phyloP scores from a whole-genome alignment of 2,888 invertebrate species.

The Campoplex capitator region DNA sequence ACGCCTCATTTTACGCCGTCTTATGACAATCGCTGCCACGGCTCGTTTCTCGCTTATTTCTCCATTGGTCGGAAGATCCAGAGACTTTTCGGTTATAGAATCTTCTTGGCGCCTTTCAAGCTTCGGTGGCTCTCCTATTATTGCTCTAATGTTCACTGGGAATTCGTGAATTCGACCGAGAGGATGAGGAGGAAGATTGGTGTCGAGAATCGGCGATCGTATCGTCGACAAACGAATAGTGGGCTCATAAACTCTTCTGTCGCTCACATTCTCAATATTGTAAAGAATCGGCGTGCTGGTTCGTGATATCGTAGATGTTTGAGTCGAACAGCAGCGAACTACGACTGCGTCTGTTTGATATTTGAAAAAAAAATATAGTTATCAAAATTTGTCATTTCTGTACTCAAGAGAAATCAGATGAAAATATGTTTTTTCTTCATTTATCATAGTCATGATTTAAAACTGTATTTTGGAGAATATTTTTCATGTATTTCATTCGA shows the following conservation, averaged over 20 bases:
- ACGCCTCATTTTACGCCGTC: constrained; percentile 94
- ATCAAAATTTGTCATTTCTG: neutral
- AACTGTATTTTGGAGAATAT: too few relatives aligned
- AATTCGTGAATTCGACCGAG: constrained; percentile 67
- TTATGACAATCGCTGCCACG: constrained; percentile 90
- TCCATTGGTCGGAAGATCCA: constrained; percentile 85
- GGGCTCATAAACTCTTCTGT: constrained; percentile 61
- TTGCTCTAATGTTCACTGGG: constrained; percentile 73
- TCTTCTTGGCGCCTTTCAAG: constrained; percentile 76
- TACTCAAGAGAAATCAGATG: too few relatives aligned
- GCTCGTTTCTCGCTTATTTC: constrained; percentile 89
- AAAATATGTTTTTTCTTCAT: too few relatives aligned
- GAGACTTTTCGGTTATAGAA: constrained; percentile 85
- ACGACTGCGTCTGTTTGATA: constrained; percentile 41
- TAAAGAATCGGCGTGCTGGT: constrained; percentile 1
- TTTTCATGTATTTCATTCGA: too few relatives aligned
- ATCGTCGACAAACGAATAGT: constrained; percentile 66
- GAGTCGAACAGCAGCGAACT: constrained; percentile 60
- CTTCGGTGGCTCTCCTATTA: constrained; percentile 77
- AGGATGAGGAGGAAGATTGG: constrained; percentile 71
- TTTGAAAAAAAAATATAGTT: neutral
- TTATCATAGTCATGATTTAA: too few relatives aligned
- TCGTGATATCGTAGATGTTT: neutral
- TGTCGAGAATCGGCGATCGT: constrained; percentile 74
- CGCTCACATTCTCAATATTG: constrained; percentile 26